phyloP scores from a whole-genome alignment of 1,140 invertebrate genomes.

The Adoxophyes honmai region DNA sequence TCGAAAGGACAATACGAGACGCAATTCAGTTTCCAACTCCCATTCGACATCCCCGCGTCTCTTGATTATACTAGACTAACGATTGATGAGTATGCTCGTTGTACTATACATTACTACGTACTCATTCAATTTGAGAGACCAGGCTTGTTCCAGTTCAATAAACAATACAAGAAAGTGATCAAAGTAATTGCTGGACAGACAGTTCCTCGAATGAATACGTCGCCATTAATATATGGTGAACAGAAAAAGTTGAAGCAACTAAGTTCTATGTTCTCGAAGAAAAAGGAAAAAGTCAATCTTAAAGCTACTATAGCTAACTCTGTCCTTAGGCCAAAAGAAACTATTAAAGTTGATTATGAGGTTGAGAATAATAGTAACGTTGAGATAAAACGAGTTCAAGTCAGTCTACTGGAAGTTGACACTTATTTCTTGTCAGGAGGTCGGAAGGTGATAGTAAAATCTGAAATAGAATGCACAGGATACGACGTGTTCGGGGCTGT shows the following conservation, averaged over 20 bases:
- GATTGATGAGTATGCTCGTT: neutral
- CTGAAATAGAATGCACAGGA: slow-evolving; percentile 5
- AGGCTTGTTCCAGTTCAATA: slow-evolving; percentile 2
- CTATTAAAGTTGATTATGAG: slow-evolving; percentile 12
- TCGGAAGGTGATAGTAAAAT: neutral
- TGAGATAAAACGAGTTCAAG: slow-evolving; percentile 8
- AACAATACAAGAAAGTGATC: slow-evolving; percentile 18
- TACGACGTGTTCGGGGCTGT: neutral
- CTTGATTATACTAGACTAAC: neutral
- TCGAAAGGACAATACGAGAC: slow-evolving; percentile 1
- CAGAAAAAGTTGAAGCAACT: slow-evolving; percentile 10
- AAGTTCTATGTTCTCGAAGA: neutral
- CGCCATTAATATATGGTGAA: slow-evolving; percentile 9
- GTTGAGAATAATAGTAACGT: slow-evolving; percentile 6
- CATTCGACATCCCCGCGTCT: slow-evolving; percentile 17
- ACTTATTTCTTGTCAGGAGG: neutral
- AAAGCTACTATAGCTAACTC: slow-evolving; percentile 19
- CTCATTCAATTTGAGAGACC: slow-evolving; percentile 7
- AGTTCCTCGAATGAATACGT: slow-evolving; percentile 5
- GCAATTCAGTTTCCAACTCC: slow-evolving; percentile 13
- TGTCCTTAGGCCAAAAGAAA: neutral
- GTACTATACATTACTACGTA: slow-evolving; percentile 17
- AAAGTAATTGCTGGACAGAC: slow-evolving; percentile 6
- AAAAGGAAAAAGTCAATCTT: neutral
- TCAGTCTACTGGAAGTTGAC: slow-evolving; percentile 9